Conservation (phyloP, 2,113 vertebrate genomes). For the Heterocephalus glaber region DNA sequence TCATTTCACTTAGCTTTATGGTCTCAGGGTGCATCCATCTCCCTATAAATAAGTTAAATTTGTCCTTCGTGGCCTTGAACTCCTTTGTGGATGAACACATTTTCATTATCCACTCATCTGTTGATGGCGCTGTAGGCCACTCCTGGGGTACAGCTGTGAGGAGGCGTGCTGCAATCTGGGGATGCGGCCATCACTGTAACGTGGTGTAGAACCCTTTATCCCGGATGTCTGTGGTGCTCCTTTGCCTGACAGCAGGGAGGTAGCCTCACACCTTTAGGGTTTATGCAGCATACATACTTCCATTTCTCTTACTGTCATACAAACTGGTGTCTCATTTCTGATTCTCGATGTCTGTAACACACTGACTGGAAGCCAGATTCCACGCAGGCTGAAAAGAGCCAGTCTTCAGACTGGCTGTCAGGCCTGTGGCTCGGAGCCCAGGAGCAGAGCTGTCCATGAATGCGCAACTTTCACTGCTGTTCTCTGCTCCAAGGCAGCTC, state of each 20-base stretch:
- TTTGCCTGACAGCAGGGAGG: background rate
- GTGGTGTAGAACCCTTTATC: background rate
- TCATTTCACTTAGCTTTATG: too few relatives aligned
- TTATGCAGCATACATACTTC: background rate
- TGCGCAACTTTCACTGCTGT: accelerated
- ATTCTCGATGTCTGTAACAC: background rate
- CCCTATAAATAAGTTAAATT: too few relatives aligned
- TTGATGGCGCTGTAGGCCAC: too few relatives aligned
- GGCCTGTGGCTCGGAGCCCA: background rate
- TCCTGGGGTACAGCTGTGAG: too few relatives aligned
- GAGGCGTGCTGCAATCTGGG: too few relatives aligned
- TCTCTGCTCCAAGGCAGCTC: background rate
- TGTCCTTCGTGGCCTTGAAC: too few relatives aligned
- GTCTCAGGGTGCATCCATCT: too few relatives aligned
- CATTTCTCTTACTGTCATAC: background rate
- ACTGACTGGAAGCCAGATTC: background rate
- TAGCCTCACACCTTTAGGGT: background rate
- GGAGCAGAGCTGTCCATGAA: background rate
- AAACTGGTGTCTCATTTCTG: background rate
- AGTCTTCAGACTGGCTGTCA: accelerated
- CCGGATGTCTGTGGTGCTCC: background rate
- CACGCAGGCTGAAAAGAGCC: background rate
- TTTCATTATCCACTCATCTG: too few relatives aligned
- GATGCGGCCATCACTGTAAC: too few relatives aligned
- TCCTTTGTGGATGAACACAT: too few relatives aligned